Percentiles rank a stretch among this genome's conserved stretches.
phyloP scores from a whole-genome alignment of 2,888 invertebrate species.

The Euzophera pinguis region DNA sequence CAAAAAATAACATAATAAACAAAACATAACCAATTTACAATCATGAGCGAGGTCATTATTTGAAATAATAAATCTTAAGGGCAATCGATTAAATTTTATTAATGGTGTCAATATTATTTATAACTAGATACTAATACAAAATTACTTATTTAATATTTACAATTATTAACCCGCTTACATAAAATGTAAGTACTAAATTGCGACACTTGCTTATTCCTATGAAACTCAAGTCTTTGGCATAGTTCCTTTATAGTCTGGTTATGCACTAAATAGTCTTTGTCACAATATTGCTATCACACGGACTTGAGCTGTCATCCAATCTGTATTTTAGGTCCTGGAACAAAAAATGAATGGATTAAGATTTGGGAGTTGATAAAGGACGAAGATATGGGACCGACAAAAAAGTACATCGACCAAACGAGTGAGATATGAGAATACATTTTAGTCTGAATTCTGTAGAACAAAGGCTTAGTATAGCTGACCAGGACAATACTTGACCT shows the following conservation, averaged over 20 bases:
- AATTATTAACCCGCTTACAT: not conserved
- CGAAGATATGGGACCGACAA: not conserved
- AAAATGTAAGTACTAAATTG: constrained; percentile 5
- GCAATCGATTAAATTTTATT: too few species aligned
- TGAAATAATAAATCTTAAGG: too few species aligned
- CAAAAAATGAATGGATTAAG: constrained; percentile 19
- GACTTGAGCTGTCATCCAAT: constrained; percentile 64
- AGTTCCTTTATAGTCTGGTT: constrained; percentile 66
- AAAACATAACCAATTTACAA: too few species aligned
- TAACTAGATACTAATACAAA: not conserved
- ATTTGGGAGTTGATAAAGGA: not conserved
- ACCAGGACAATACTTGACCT: too few species aligned
- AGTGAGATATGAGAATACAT: too few species aligned
- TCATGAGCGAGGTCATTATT: too few species aligned
- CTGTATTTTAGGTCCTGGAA: constrained; percentile 68
- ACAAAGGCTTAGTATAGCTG: too few species aligned
- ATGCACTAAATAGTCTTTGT: constrained; percentile 77
- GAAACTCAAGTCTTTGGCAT: constrained; percentile 37
- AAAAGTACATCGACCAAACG: too few species aligned
- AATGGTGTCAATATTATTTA: too few species aligned
- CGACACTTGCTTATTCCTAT: constrained; percentile 16
- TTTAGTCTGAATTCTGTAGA: too few species aligned
- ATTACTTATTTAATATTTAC: not conserved
- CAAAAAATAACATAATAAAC: too few species aligned
- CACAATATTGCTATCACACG: constrained; percentile 71